These are phyloP conservation scores for Oryzias dopingdopingensis DNA, from an alignment of 2,797 vertebrate genomes.

Conservation along the genomic window DNA sequence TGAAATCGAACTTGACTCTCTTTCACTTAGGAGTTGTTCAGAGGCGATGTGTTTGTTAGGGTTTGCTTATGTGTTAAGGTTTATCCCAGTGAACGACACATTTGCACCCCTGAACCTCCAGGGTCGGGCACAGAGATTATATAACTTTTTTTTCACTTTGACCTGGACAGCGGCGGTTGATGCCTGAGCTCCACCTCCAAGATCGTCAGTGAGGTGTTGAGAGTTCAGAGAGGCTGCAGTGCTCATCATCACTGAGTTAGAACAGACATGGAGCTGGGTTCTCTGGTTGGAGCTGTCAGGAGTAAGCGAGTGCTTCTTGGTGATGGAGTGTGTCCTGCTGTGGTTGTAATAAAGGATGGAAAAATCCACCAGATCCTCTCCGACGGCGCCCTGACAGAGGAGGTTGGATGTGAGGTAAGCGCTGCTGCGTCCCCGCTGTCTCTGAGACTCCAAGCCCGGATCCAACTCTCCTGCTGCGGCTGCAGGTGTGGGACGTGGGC, in stretches of 20 bases:
- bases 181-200: constrained; percentile 12
- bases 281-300: constrained; percentile 64
- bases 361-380: constrained; percentile 73
- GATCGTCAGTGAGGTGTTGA: neutral
- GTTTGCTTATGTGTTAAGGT: too few species aligned
- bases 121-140: too few species aligned
- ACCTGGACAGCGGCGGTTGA: constrained; percentile 8
- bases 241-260: constrained; percentile 15
- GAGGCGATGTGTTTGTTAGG: too few species aligned
- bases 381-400: constrained; percentile 24
- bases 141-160: neutral
- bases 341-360: constrained; percentile 75
- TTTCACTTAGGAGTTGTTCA: too few species aligned
- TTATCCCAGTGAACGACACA: too few species aligned
- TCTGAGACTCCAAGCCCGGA: neutral
- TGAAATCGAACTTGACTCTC: too few species aligned
- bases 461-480: constrained; percentile 1
- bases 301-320: constrained; percentile 77
- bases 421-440: neutral
- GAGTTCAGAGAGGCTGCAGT: neutral
- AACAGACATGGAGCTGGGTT: constrained; percentile 71
- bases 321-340: constrained; percentile 68
- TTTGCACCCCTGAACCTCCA: too few species aligned
- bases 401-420: constrained; percentile 61
- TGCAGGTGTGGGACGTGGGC: constrained; percentile 80